Percentiles rank a stretch among this genome's conserved stretches.
Evolutionary conservation across 1,140 invertebrate genomes (phyloP).

Genomic region (Branchinecta lindahli): DNA sequence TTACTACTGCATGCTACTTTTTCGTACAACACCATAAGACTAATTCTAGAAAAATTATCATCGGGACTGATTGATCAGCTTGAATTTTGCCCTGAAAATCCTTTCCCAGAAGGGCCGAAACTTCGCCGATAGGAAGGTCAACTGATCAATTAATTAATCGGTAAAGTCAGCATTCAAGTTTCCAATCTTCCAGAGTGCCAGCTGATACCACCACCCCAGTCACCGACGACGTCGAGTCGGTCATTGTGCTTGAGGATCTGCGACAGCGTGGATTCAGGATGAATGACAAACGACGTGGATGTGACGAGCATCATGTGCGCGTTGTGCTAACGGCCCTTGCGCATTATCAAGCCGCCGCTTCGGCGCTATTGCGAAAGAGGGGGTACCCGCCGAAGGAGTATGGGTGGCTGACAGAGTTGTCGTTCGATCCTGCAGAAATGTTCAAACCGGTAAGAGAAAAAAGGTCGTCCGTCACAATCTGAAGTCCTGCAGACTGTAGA

Average conservation of each 20-base stretch:
- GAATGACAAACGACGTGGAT: conserved; percentile 17
- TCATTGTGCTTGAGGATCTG: conserved; percentile 15
- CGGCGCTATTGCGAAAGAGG: neutral
- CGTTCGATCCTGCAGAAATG: neutral
- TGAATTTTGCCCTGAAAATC: no score
- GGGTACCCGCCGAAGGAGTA: neutral
- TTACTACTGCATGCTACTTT: no score
- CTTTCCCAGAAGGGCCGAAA: no score
- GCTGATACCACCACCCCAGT: neutral
- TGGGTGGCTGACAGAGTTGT: neutral
- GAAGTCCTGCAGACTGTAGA: no score
- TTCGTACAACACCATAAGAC: no score
- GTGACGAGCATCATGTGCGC: conserved; percentile 17
- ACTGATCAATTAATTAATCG: no score
- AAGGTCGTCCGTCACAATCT: no score
- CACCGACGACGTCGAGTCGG: conserved; percentile 4
- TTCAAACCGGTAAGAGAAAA: neutral
- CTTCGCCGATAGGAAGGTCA: no score
- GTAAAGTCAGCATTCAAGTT: no score
- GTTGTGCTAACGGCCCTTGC: conserved; percentile 15
- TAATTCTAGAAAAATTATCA: no score
- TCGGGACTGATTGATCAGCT: no score
- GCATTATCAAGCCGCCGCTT: conserved; percentile 15
- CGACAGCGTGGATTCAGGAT: conserved; percentile 10
- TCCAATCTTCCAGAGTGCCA: no score